These are phyloP conservation scores for Desmophyllum pertusum DNA, from an alignment of 92 coral and sea anemone species.

Conservation along the genomic window DNA sequence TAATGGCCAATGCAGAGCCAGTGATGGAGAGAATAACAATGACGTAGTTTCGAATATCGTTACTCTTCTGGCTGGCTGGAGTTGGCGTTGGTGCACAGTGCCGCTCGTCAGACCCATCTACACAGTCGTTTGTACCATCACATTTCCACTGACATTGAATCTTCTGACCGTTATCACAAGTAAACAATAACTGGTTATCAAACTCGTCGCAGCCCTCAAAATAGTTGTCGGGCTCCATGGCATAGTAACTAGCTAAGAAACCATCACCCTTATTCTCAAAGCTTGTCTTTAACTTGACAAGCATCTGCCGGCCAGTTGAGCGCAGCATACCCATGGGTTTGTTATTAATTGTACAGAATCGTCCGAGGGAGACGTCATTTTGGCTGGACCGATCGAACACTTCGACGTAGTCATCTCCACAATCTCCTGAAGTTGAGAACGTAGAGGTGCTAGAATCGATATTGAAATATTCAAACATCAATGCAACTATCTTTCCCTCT, in stretches of 20 bases:
- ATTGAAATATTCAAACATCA: constrained; percentile 70
- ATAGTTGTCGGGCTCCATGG: constrained; percentile 70
- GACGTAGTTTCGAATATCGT: constrained; percentile 72
- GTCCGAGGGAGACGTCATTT: constrained; percentile 53
- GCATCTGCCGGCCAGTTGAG: constrained; percentile 65
- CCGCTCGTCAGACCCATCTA: constrained; percentile 81
- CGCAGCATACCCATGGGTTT: constrained; percentile 39
- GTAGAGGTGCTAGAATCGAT: constrained; percentile 19
- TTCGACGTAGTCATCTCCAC: constrained; percentile 63
- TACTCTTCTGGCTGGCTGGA: constrained; percentile 26
- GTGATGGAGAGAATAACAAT: constrained; percentile 79
- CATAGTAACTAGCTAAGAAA: constrained; percentile 76
- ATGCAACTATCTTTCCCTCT: constrained; percentile 55
- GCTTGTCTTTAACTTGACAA: constrained; percentile 59
- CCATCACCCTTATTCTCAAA: constrained; percentile 51
- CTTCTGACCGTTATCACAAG: constrained; percentile 65
- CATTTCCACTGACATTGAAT: constrained; percentile 84
- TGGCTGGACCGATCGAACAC: constrained; percentile 62
- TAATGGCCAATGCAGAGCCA: constrained; percentile 74
- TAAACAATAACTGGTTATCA: constrained; percentile 62
- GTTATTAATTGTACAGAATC: constrained; percentile 56
- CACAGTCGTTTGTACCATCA: constrained; percentile 83
- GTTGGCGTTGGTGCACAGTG: constrained; percentile 40
- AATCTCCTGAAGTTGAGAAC: constrained; percentile 37
- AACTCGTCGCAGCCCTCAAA: constrained; percentile 64